phyloP scores from a whole-genome alignment of 1,140 invertebrate species.

The Leptinotarsa defecta region DNA sequence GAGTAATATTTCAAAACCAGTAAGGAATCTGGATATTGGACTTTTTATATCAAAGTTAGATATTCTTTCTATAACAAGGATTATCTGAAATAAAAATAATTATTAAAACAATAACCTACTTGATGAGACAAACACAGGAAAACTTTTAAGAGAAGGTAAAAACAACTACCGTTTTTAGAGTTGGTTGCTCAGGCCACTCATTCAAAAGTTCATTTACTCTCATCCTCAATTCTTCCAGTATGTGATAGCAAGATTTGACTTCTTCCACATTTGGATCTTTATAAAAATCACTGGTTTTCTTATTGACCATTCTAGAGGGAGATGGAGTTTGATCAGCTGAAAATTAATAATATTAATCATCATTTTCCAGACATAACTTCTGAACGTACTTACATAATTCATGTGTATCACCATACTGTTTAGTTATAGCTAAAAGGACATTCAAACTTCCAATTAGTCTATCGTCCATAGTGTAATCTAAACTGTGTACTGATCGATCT shows the following conservation, averaged over 20 bases:
- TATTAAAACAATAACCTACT: not conserved
- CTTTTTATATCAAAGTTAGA: constrained; percentile 77
- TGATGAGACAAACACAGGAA: not conserved
- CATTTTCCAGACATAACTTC: not conserved
- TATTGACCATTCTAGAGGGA: constrained; percentile 33
- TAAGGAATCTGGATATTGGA: constrained; percentile 85
- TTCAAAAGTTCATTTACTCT: constrained; percentile 71
- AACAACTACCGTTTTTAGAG: constrained; percentile 69
- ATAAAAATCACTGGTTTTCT: constrained; percentile 78
- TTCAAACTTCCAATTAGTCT: constrained; percentile 63
- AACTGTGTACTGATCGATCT: constrained; percentile 56
- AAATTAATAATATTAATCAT: not conserved
- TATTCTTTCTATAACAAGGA: constrained; percentile 73
- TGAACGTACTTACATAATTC: constrained; percentile 42
- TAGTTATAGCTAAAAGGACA: constrained; percentile 53
- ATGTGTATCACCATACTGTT: constrained; percentile 42
- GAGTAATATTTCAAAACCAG: constrained; percentile 87
- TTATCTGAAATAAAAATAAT: constrained; percentile 40
- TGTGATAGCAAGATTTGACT: constrained; percentile 70
- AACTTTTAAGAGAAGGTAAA: not conserved
- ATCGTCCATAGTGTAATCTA: constrained; percentile 60
- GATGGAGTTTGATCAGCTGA: constrained; percentile 27
- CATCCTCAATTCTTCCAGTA: constrained; percentile 68
- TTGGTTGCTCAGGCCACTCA: constrained; percentile 91
- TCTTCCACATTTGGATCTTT: constrained; percentile 81